These are phyloP conservation scores for Sorex maritimensis DNA, from an alignment of 2,797 vertebrate species.

Conservation along the genomic window DNA sequence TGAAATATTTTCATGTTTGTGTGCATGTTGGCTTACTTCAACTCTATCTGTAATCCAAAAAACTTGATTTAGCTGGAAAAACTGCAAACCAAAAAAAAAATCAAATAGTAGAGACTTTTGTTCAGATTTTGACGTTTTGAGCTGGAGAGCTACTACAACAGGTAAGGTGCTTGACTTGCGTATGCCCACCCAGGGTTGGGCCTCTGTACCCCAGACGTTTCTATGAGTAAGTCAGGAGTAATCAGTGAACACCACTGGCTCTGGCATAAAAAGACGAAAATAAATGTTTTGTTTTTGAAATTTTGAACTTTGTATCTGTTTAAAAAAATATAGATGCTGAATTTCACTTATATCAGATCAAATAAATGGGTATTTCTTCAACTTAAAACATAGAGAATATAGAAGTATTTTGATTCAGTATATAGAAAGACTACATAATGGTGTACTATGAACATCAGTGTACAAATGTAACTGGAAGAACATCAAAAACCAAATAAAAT, in stretches of 20 bases:
- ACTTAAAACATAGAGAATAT: constrained; percentile 62
- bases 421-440: constrained; percentile 76
- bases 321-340: constrained; percentile 80
- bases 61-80: constrained; percentile 80
- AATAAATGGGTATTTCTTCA: constrained; percentile 76
- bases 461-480: constrained; percentile 52
- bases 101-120: no score
- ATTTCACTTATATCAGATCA: constrained; percentile 76
- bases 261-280: no score
- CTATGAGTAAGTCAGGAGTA: no score
- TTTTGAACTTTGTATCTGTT: constrained; percentile 70
- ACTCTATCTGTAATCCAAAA: constrained; percentile 85
- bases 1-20: constrained; percentile 62
- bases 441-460: neutral
- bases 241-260: no score
- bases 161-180: no score
- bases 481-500: constrained; percentile 63
- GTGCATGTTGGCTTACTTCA: constrained; percentile 78
- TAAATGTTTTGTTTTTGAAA: constrained; percentile 39
- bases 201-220: no score
- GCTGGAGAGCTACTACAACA: no score
- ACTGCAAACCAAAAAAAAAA: constrained; percentile 77
- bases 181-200: no score
- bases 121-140: no score
- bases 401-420: constrained; percentile 66